Evolutionary conservation across 2,113 vertebrate genomes (phyloP).

Genomic region (Pterocles gutturalis): DNA sequence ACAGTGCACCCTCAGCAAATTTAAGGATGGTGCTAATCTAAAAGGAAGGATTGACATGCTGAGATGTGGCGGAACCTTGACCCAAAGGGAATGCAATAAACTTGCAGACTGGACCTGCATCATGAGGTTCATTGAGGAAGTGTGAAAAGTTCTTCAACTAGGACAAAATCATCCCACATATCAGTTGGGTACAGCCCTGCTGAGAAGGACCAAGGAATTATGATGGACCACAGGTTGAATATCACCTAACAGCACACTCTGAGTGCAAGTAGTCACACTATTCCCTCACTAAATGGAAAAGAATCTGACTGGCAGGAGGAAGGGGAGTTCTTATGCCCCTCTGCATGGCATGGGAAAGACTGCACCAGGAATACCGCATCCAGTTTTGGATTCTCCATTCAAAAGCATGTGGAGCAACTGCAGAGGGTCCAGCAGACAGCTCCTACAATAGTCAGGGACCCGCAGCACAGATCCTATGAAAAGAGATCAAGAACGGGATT

Average conservation of each 20-base stretch:
- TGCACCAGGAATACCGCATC: neutral
- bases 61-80: neutral
- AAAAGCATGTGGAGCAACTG: neutral
- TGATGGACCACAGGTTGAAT: neutral
- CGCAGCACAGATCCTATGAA: neutral
- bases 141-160: neutral
- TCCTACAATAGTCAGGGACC: too few relatives aligned
- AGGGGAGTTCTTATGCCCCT: neutral
- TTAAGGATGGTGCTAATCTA: neutral
- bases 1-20: neutral
- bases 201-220: neutral
- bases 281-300: neutral
- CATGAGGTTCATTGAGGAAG: neutral
- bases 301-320: neutral
- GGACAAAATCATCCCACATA: neutral
- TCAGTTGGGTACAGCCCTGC: neutral
- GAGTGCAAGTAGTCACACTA: neutral
- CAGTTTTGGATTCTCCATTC: neutral
- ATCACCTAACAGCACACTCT: neutral
- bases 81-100: neutral
- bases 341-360: neutral
- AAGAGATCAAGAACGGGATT: neutral
- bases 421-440: neutral
- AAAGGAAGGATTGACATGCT: neutral
- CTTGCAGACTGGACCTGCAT: neutral